These are phyloP conservation scores for Lepilemur ruficaudatus DNA, from an alignment of 2,797 vertebrate genomes.

Conservation along the genomic window DNA sequence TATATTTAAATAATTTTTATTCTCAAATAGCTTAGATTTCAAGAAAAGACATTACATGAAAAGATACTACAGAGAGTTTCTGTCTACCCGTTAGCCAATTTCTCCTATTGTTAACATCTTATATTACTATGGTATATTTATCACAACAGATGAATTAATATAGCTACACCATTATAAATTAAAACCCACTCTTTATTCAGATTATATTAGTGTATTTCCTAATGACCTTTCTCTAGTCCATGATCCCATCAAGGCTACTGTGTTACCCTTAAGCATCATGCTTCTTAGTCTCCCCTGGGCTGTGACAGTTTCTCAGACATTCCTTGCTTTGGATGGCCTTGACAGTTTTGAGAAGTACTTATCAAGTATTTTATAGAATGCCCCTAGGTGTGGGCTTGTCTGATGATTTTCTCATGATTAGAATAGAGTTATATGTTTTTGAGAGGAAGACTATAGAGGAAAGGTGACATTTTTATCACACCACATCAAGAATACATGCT, in stretches of 20 bases:
- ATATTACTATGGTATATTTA: neutral
- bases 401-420: neutral
- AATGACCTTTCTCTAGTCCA: neutral
- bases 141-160: neutral
- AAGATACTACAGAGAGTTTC: neutral
- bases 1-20: too few species aligned
- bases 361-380: neutral
- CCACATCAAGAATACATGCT: neutral
- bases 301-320: neutral
- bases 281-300: neutral
- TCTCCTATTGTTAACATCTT: neutral
- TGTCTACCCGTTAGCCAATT: neutral
- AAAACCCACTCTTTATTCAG: neutral
- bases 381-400: accelerated
- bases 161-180: neutral
- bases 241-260: neutral
- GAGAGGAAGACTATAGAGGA: too few species aligned
- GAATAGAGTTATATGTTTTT: neutral
- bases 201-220: neutral
- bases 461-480: neutral
- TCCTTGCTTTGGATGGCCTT: neutral
- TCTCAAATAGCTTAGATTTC: neutral
- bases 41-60: neutral
- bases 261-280: neutral
- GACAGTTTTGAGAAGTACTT: neutral